These are phyloP conservation scores for Heteromormyrus szaboi DNA, from an alignment of 2,797 vertebrate genomes.

Conservation along the genomic window DNA sequence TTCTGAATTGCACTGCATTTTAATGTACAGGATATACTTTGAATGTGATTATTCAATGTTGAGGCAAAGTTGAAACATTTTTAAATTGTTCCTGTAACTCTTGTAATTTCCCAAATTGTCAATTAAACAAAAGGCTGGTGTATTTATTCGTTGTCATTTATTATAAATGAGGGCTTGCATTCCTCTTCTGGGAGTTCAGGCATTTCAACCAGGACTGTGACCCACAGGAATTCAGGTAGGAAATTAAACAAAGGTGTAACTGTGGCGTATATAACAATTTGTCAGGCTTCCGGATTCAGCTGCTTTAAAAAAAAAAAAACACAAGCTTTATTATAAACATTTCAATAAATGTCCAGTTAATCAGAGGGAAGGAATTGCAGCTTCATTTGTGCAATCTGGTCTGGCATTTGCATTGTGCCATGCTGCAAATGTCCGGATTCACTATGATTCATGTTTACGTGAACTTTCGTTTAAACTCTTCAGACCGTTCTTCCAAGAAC, in stretches of 20 bases:
- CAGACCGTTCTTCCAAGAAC: neutral
- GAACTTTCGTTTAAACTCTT: neutral
- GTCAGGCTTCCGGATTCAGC: neutral
- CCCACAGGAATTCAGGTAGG: neutral
- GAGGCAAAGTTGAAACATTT: slow-evolving; percentile 32
- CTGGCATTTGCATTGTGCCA: neutral
- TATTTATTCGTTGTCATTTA: slow-evolving; percentile 30
- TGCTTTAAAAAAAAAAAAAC: neutral
- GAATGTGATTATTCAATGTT: slow-evolving; percentile 37
- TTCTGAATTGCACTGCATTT: slow-evolving; percentile 42
- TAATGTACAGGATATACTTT: slow-evolving; percentile 37
- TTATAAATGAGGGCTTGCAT: slow-evolving; percentile 23
- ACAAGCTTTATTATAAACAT: neutral
- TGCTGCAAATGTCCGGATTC: neutral
- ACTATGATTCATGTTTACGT: neutral
- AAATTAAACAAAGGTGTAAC: neutral
- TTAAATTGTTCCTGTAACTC: slow-evolving; percentile 36
- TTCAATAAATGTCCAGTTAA: neutral
- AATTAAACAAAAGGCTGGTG: slow-evolving; percentile 55
- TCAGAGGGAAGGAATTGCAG: neutral
- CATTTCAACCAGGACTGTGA: neutral
- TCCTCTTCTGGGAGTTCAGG: neutral
- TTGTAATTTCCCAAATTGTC: slow-evolving; percentile 44
- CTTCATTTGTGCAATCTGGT: neutral
- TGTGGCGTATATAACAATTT: neutral